Base-by-base conservation (phyloP, 1,140 invertebrate species). In the Heliconius nattereri region DNA sequence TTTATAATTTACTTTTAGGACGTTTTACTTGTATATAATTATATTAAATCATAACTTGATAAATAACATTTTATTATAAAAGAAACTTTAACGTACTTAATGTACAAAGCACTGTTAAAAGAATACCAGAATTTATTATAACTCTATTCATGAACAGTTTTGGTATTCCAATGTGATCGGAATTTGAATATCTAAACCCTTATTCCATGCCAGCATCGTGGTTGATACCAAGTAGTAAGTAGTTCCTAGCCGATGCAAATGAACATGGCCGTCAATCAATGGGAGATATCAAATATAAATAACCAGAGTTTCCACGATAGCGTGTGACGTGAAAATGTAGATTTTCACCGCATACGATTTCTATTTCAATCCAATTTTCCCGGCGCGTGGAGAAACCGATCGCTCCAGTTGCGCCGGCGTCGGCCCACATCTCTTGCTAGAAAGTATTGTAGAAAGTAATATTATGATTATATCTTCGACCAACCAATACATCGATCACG, bases 371-470 rank as follows among this genome's bases (percentile, higher is more conserved):
- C 91, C 86, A 89, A 92, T 93, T 94, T 93, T 91, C 92, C 90
- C 91, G 89, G 85, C 91, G 88, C 89, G 85, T 85, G 86, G 91
- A 90, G 92, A 94, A 94, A 94, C 91, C 92, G 91, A 94, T 93
- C 91, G 93, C 90, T 93, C 93, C 83, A 93, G 90, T 94, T 94
- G 90, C 88, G 90, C 87, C 84, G 86, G 85, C 90, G 85, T 79
- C 92, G 92, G 89, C 91, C 92, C 91, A 94, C 92, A 93, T 93
- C 92, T 93, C 92, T 92, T 87, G 90, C 90, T 94, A 93, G 92
- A 93, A 93, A 94, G 92, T 93, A 91, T 92, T 85, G 88, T 94
- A 93, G 93, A 94, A 94, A 94, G 93, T 94, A 94, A 94, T 89
- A 93, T 90, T 89, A 89, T 86, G 85, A 86, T 86, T 84, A 86